Conservation (phyloP, 2,113 vertebrate genomes). For the Naja naja region DNA sequence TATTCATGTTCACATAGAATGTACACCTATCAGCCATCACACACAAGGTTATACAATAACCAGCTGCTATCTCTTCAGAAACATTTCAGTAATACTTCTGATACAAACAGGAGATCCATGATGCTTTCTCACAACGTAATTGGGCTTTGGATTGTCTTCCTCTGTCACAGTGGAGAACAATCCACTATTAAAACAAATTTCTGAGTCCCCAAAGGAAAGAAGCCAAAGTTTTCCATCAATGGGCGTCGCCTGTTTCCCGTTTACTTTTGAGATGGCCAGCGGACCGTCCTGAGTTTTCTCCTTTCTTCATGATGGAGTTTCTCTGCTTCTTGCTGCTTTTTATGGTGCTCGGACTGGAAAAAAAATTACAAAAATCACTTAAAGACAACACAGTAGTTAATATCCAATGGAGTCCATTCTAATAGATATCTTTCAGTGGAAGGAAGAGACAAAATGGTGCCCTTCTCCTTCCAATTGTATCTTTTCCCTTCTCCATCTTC, state of each 20-base stretch:
- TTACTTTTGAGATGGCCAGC: conserved; percentile 80
- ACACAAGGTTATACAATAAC: conserved; percentile 17
- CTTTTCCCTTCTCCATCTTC: neutral
- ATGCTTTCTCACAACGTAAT: neutral
- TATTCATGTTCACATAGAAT: neutral
- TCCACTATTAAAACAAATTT: neutral
- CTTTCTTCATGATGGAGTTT: conserved; percentile 85
- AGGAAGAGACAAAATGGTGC: neutral
- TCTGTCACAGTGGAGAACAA: neutral
- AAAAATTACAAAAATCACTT: conserved; percentile 21
- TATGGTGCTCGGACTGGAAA: conserved; percentile 87
- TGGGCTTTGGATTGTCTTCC: neutral
- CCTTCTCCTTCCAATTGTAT: neutral
- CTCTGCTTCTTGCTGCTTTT: conserved; percentile 85
- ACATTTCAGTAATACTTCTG: neutral
- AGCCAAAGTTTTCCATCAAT: conserved; percentile 36
- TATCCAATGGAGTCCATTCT: neutral
- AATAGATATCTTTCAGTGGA: neutral
- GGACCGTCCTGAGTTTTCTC: conserved; percentile 81
- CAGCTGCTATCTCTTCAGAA: conserved; percentile 3
- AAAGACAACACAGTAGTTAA: neutral
- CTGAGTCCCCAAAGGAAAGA: neutral
- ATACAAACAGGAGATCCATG: neutral
- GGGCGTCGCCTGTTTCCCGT: conserved; percentile 55
- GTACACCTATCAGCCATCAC: conserved; percentile 10